Conservation (phyloP, 2,797 vertebrate genomes). For the Scolopax rusticola region DNA sequence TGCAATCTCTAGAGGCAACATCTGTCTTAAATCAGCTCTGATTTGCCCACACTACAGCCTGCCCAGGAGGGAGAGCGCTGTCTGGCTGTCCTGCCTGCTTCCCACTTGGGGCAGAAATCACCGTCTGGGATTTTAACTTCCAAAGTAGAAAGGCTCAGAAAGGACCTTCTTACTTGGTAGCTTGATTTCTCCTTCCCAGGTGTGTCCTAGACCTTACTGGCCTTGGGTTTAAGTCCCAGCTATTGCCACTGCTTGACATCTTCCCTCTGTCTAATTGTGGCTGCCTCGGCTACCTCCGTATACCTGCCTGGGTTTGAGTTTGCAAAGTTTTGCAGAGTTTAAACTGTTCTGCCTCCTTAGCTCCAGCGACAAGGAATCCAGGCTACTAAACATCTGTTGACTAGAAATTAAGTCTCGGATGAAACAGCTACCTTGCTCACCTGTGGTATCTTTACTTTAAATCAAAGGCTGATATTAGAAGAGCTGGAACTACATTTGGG, state of each 20-base stretch:
- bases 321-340: neutral
- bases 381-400: neutral
- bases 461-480: neutral
- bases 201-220: neutral
- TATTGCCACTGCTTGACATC: neutral
- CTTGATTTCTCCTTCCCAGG: neutral
- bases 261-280: neutral
- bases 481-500: neutral
- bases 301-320: neutral
- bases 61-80: rapidly evolving
- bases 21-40: neutral
- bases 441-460: neutral
- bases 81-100: neutral
- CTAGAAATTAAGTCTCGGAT: neutral
- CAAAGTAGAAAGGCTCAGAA: neutral
- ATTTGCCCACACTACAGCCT: neutral
- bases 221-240: neutral
- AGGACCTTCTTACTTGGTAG: neutral
- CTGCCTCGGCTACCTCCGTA: neutral
- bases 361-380: neutral
- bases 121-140: neutral
- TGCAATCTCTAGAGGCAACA: neutral
- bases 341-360: neutral
- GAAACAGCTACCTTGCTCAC: neutral
- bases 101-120: neutral